phyloP scores from a whole-genome alignment of 2,888 invertebrate genomes.

The Apotomis betuletana region DNA sequence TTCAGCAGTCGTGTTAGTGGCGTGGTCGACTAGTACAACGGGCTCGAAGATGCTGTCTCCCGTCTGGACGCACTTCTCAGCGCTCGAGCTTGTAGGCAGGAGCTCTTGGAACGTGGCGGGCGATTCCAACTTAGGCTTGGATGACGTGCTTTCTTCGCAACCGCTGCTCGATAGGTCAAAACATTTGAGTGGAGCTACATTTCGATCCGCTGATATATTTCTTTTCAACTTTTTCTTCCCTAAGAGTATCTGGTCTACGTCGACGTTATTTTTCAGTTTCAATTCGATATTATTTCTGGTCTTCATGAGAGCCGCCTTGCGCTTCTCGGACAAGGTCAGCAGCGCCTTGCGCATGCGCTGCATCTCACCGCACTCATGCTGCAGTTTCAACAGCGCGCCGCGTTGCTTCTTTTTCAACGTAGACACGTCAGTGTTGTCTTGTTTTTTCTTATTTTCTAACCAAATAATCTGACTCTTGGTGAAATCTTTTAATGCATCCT shows the following conservation, averaged over 20 bases:
- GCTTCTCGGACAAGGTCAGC: constrained; percentile 71
- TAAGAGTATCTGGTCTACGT: constrained; percentile 68
- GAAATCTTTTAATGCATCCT: constrained; percentile 78
- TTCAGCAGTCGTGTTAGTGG: constrained; percentile 62
- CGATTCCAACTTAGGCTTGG: constrained; percentile 49
- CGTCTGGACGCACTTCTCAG: constrained; percentile 73
- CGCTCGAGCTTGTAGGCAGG: constrained; percentile 49
- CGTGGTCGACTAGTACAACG: constrained; percentile 45
- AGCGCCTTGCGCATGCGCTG: constrained; percentile 81
- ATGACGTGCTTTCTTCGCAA: constrained; percentile 67
- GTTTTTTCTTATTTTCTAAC: constrained; percentile 77
- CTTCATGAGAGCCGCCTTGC: constrained; percentile 74
- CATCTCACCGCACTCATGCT: constrained; percentile 88
- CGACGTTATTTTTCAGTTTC: constrained; percentile 67
- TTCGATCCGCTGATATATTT: constrained; percentile 57
- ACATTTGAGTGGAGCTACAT: constrained; percentile 70
- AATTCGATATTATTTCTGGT: constrained; percentile 76
- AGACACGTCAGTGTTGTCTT: constrained; percentile 74
- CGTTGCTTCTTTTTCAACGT: constrained; percentile 87
- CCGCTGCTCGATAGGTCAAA: constrained; percentile 77
- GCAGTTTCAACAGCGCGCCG: constrained; percentile 85
- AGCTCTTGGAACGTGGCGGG: constrained; percentile 21
- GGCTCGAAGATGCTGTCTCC: constrained; percentile 55
- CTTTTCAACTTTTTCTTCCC: constrained; percentile 73
- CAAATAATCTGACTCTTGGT: constrained; percentile 79